Conservation (phyloP, 1,140 invertebrate species). For the Aphidius gifuensis region DNA sequence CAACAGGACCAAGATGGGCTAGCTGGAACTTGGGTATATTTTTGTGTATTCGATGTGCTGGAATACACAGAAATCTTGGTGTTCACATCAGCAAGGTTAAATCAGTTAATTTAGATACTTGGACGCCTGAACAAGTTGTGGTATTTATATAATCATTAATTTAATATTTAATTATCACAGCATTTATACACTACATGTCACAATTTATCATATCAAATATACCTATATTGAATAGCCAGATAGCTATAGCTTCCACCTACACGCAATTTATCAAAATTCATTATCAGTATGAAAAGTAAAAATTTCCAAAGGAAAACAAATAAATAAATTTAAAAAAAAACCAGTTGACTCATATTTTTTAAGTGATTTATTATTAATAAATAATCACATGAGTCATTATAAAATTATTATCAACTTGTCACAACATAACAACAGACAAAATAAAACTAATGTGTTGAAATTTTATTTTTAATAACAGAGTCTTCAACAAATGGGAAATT, state of each 20-base stretch:
- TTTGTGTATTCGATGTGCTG: conserved; percentile 95
- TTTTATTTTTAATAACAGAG: conserved; percentile 56
- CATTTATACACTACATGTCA: neutral
- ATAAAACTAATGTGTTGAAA: neutral
- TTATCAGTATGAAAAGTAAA: too few relatives aligned
- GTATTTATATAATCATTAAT: conserved; percentile 48
- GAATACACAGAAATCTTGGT: conserved; percentile 95
- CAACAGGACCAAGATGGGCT: conserved; percentile 92
- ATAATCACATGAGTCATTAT: neutral
- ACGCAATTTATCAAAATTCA: neutral
- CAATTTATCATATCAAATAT: conserved; percentile 12
- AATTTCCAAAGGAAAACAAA: too few relatives aligned
- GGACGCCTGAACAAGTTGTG: conserved; percentile 97
- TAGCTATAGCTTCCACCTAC: neutral
- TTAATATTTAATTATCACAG: conserved; percentile 3
- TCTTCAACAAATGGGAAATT: conserved; percentile 98
- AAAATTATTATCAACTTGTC: neutral
- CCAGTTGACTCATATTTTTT: neutral
- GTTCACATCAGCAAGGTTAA: conserved; percentile 98
- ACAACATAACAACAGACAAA: neutral
- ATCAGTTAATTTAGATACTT: conserved; percentile 95
- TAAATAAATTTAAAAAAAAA: too few relatives aligned
- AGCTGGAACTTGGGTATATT: conserved; percentile 99
- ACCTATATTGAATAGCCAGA: conserved; percentile 1
- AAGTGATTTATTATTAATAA: conserved; percentile 10